A percentile compares a stretch with the other conserved stretches of the same genome.
phyloP scores from a whole-genome alignment of 2,888 invertebrate genomes.

The Mesochorus sp. region DNA sequence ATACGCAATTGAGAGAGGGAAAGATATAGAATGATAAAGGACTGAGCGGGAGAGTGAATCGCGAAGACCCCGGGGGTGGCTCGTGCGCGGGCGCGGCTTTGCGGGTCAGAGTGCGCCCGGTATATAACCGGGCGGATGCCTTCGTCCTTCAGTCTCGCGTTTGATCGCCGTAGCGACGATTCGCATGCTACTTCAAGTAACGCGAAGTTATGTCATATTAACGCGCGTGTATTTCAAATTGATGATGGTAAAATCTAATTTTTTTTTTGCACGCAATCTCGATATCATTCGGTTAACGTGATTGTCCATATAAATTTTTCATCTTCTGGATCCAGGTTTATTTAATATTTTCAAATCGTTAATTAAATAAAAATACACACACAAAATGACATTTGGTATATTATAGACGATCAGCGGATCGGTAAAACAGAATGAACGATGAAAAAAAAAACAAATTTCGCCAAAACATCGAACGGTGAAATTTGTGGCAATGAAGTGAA shows the following conservation, averaged over 20 bases:
- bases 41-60: constrained; percentile 56
- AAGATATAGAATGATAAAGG: constrained; percentile 42
- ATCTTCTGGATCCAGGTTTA: no score
- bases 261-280: background rate
- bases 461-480: background rate
- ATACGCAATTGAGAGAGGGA: constrained; percentile 20
- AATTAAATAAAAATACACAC: no score
- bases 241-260: background rate
- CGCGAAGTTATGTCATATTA: background rate
- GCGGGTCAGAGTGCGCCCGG: constrained; percentile 80
- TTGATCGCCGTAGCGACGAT: constrained; percentile 74
- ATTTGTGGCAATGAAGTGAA: background rate
- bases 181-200: constrained; percentile 28
- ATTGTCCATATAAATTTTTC: no score
- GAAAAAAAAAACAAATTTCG: background rate
- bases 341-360: no score
- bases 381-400: background rate
- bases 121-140: constrained; percentile 81
- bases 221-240: background rate
- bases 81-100: constrained; percentile 80
- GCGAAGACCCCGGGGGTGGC: constrained; percentile 67
- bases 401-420: background rate
- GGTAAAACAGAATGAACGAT: no score
- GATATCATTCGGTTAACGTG: background rate
- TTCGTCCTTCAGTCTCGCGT: constrained; percentile 79